Evolutionary conservation across 2,888 invertebrate species (phyloP).

Genomic region (Lasioglossum figueresi): DNA sequence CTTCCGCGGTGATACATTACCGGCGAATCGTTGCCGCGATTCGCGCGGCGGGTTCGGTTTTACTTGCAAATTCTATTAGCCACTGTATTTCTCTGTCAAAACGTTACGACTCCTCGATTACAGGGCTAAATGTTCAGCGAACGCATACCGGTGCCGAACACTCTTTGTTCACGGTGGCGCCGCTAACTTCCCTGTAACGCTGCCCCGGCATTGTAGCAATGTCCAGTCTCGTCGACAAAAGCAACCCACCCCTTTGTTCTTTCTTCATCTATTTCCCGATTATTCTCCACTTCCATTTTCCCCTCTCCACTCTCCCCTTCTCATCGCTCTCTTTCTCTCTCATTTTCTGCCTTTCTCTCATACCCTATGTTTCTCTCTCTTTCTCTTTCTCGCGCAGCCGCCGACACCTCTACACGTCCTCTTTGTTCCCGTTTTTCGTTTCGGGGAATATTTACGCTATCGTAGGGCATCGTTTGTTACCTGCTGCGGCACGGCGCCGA

Average conservation of each 20-base stretch:
- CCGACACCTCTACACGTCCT: slow-evolving; percentile 4
- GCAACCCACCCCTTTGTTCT: slow-evolving; percentile 50
- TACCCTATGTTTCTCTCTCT: not conserved
- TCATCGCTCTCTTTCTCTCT: not conserved
- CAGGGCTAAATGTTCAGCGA: slow-evolving; percentile 60
- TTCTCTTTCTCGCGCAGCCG: not conserved
- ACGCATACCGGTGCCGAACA: slow-evolving; percentile 36
- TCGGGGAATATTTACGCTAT: slow-evolving; percentile 69
- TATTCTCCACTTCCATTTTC: slow-evolving; percentile 30
- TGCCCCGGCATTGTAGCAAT: slow-evolving; percentile 55
- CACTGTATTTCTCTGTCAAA: slow-evolving; percentile 57
- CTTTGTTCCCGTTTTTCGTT: slow-evolving; percentile 64
- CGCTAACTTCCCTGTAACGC: slow-evolving; percentile 43
- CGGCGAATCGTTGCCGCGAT: slow-evolving; percentile 38
- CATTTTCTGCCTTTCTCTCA: not conserved
- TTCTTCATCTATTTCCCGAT: slow-evolving; percentile 60
- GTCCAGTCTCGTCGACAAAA: slow-evolving; percentile 60
- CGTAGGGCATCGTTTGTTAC: slow-evolving; percentile 66
- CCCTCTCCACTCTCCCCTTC: not conserved
- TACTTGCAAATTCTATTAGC: slow-evolving; percentile 53
- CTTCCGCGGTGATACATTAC: slow-evolving; percentile 31
- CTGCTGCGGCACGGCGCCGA: slow-evolving; percentile 65
- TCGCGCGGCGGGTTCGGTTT: slow-evolving; percentile 27
- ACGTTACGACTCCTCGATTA: slow-evolving; percentile 59
- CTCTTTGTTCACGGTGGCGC: slow-evolving; percentile 51